A percentile compares a stretch with the other conserved stretches of the same genome.
phyloP scores from a whole-genome alignment of 2,888 invertebrate species.

The Himalopsyche kuldschensis region DNA sequence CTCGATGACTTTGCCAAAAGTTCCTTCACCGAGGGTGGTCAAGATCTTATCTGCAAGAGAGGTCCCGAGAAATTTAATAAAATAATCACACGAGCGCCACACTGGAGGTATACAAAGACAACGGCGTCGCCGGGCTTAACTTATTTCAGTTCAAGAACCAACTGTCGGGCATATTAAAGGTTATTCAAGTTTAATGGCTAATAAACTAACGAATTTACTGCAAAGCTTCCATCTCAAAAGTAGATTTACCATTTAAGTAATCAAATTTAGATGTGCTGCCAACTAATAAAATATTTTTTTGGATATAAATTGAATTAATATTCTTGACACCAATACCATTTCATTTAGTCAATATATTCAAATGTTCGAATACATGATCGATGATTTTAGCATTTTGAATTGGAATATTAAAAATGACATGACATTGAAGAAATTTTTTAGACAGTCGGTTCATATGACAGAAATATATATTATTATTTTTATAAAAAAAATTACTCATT shows the following conservation, averaged over 20 bases:
- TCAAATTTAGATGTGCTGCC: too few relatives aligned
- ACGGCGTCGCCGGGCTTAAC: too few relatives aligned
- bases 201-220: too few relatives aligned
- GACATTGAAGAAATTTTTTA: neutral
- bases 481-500: neutral
- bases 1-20: conserved; percentile 99
- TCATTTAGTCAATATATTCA: neutral
- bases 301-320: neutral
- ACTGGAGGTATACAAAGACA: neutral
- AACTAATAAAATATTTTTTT: too few relatives aligned
- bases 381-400: neutral
- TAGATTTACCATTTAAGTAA: too few relatives aligned
- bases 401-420: neutral
- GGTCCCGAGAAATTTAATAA: conserved; percentile 47
- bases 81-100: neutral
- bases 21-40: conserved; percentile 98
- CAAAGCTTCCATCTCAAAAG: too few relatives aligned
- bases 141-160: neutral
- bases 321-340: neutral
- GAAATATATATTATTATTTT: neutral
- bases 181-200: too few relatives aligned
- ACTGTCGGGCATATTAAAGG: neutral
- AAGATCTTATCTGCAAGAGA: conserved; percentile 96
- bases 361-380: neutral
- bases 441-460: neutral